Percentiles rank a stretch among this genome's conserved stretches.
Evolutionary conservation across 92 coral and sea anemone genomes (phyloP).

Genomic region (Diadumene lineata): DNA sequence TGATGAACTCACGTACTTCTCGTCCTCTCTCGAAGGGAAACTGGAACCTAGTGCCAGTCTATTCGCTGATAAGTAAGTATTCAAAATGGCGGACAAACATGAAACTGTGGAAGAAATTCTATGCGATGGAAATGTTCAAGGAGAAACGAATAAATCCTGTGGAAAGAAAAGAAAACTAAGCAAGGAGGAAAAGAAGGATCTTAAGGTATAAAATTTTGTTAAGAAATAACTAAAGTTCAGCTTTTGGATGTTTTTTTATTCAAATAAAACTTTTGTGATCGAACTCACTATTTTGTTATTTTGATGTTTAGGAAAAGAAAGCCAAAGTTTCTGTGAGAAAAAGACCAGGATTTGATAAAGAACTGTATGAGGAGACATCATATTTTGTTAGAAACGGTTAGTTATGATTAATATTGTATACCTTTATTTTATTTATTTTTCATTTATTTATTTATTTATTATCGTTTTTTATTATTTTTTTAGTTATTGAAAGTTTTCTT

Average conservation of each 20-base stretch:
- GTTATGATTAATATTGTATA: background rate
- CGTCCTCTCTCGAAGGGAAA: no score
- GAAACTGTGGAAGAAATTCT: background rate
- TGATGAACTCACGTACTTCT: no score
- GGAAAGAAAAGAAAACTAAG: slow-evolving; percentile 47
- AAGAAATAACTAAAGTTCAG: no score
- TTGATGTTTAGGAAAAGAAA: slow-evolving; percentile 50
- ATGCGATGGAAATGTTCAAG: background rate
- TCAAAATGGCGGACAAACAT: slow-evolving; percentile 50
- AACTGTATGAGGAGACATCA: slow-evolving; percentile 74
- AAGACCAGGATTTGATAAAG: slow-evolving; percentile 90
- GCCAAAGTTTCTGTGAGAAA: slow-evolving; percentile 58
- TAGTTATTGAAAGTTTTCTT: no score
- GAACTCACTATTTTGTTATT: no score
- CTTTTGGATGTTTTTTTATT: no score
- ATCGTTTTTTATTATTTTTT: no score
- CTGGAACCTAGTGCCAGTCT: slow-evolving; percentile 14
- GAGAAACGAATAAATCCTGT: no score
- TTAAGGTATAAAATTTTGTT: no score
- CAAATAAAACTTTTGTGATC: no score
- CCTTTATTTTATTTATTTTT: background rate
- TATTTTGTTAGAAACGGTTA: slow-evolving; percentile 78
- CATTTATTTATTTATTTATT: no score
- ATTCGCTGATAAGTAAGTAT: background rate
- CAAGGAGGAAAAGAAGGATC: slow-evolving; percentile 41